These are phyloP conservation scores for Vanessa atalanta DNA, from an alignment of 1,140 invertebrate genomes.

Conservation along the genomic window DNA sequence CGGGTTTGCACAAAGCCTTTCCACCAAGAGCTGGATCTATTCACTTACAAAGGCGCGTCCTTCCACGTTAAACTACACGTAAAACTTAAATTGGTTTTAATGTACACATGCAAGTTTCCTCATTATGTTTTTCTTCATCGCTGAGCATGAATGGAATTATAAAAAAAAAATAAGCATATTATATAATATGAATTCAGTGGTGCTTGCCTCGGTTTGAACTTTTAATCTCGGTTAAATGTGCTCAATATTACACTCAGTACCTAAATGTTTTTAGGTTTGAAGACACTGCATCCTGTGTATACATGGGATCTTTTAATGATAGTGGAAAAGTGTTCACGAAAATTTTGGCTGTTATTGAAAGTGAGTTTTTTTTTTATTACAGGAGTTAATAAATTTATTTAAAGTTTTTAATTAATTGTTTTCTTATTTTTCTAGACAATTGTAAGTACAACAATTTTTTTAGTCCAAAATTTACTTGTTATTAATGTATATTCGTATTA, in stretches of 20 bases:
- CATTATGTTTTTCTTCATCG: too few species aligned
- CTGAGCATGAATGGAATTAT: too few species aligned
- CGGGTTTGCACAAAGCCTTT: too few species aligned
- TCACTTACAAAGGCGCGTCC: too few species aligned
- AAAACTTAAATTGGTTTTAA: too few species aligned
- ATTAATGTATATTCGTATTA: not conserved
- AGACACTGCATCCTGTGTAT: conserved; percentile 52
- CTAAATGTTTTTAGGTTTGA: conserved; percentile 45
- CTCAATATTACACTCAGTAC: not conserved
- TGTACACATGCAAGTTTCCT: too few species aligned
- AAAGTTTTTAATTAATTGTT: not conserved
- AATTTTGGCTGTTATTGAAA: conserved; percentile 57
- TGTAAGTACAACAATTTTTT: conserved; percentile 25
- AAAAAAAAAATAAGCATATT: too few species aligned
- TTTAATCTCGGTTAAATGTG: not conserved
- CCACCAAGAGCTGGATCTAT: too few species aligned
- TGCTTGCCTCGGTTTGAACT: too few species aligned
- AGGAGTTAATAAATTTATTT: not conserved
- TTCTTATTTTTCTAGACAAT: conserved; percentile 34
- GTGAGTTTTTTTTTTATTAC: conserved; percentile 41
- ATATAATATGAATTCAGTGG: too few species aligned
- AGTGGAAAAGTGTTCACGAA: conserved; percentile 41
- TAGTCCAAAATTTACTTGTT: not conserved
- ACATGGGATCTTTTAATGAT: conserved; percentile 54
- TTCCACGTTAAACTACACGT: too few species aligned